Base-by-base conservation (phyloP, 2,888 invertebrate genomes). In the Polia nebulosa region DNA sequence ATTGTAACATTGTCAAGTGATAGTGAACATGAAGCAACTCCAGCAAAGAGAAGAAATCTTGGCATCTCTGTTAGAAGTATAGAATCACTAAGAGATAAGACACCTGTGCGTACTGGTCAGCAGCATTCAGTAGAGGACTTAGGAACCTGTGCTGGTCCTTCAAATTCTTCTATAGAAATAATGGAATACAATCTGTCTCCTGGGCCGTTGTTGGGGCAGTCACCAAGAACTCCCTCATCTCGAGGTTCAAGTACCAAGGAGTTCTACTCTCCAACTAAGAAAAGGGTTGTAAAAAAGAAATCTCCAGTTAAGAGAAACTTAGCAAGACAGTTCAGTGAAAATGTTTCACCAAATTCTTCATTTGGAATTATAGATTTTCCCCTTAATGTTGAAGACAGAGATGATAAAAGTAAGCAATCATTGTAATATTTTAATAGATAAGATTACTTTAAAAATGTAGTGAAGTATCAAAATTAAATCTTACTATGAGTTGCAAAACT, bases 391-490 rank as follows among this genome's bases (percentile, higher is more conserved):
- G 64, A 85, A 34, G 88, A 84, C 11, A 82, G 88, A 73, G 93
- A 95, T 90, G 93, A 94, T 68, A 94, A 92, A 80, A 94, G 95
- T 95, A 87, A 92, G 93, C 72, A 44, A 17, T 22, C 2, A 22
- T 9, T 59, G 5, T 32, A 11, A 13, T n/a, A 20, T 32, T 27
- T 13, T 41, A 3, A 36, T 25, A 55, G n/a, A n/a, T 52, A 29
- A n/a, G 17, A 34, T 53, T 1, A 22, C 8, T 22, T 7, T 20
- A 0, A 22, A 36, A 27, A 13, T 44, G 3, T 32, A 20, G 4
- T 7, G 2, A 63, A 15, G 5, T 29, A 11, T 22, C 5, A 49
- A n/a, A 15, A 22, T 45, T 22, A n/a, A n/a, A n/a, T n/a, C n/a
- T n/a, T n/a, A n/a, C n/a, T 36, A 36, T 13, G 2, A 1, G 1